phyloP scores from a whole-genome alignment of 2,113 vertebrate species.

The Prolemur simus region DNA sequence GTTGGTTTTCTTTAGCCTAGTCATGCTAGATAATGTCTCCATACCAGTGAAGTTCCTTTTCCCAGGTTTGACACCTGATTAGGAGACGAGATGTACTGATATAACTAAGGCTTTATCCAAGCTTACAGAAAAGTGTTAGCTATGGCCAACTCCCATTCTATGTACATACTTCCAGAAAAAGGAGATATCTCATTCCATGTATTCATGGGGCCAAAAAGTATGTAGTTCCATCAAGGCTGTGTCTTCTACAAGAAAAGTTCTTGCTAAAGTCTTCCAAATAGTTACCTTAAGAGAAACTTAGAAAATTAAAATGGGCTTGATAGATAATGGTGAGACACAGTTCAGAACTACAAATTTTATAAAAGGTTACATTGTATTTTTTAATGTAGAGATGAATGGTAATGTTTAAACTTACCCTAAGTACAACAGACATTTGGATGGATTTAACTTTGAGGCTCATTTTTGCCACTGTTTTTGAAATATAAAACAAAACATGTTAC shows the following conservation, averaged over 20 bases:
- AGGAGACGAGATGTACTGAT: conserved; percentile 12
- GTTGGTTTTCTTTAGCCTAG: neutral
- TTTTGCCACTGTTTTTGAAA: conserved; percentile 41
- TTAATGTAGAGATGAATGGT: conserved; percentile 34
- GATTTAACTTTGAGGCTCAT: conserved; percentile 34
- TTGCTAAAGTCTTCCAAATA: neutral
- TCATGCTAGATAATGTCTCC: conserved; percentile 11
- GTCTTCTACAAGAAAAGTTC: neutral
- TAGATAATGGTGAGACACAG: conserved; percentile 15
- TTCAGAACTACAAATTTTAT: conserved; percentile 52
- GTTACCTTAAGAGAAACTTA: neutral
- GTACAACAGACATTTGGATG: neutral
- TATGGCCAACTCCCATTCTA: neutral
- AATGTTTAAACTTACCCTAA: neutral
- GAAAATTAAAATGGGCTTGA: conserved; percentile 36
- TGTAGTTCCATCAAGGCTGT: neutral
- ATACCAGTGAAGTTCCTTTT: conserved; percentile 27
- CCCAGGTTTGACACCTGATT: conserved; percentile 57
- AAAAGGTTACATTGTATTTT: neutral
- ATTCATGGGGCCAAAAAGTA: neutral
- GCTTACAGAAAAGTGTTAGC: conserved; percentile 10
- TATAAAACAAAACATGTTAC: neutral
- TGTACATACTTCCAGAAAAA: conserved; percentile 19
- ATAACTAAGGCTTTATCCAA: neutral
- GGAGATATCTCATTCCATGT: neutral